These are phyloP conservation scores for Aphyosemion australe DNA, from an alignment of 2,113 vertebrate species.

Conservation along the genomic window DNA sequence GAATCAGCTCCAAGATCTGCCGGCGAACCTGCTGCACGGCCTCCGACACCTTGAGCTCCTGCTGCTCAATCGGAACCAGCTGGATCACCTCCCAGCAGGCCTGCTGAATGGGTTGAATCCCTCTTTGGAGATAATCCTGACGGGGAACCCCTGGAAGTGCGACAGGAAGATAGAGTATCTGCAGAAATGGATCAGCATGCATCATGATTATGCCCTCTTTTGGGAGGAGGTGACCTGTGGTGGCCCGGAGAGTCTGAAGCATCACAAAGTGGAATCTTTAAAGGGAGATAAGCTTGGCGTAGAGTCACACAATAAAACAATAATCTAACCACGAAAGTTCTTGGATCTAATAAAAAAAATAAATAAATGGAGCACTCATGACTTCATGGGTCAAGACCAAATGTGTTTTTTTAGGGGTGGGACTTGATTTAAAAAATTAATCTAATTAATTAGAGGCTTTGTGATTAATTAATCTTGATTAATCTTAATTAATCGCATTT, in stretches of 20 bases:
- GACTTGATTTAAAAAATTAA: too few species aligned
- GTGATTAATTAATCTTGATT: too few species aligned
- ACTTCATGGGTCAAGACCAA: too few species aligned
- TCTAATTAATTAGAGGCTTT: too few species aligned
- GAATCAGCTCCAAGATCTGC: slow-evolving; percentile 76
- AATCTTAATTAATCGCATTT: too few species aligned
- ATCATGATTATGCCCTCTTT: slow-evolving; percentile 51
- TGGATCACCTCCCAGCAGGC: slow-evolving; percentile 64
- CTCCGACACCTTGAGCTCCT: slow-evolving; percentile 73
- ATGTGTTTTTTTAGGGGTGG: too few species aligned
- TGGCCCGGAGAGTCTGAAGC: slow-evolving; percentile 45
- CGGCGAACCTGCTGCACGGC: slow-evolving; percentile 47
- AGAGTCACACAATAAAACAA: background rate
- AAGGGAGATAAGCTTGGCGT: slow-evolving; percentile 33
- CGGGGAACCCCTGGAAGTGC: slow-evolving; percentile 85
- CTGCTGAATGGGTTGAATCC: slow-evolving; percentile 45
- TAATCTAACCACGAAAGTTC: background rate
- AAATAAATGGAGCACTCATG: too few species aligned
- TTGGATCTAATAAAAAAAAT: too few species aligned
- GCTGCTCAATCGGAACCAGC: slow-evolving; percentile 80
- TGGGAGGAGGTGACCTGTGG: slow-evolving; percentile 60
- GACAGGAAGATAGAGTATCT: slow-evolving; percentile 68
- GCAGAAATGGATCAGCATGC: slow-evolving; percentile 67
- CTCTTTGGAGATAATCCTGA: slow-evolving; percentile 70
- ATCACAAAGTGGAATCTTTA: slow-evolving; percentile 45